Base-by-base conservation (phyloP, 2,888 invertebrate genomes). In the Plutella xylostella region DNA sequence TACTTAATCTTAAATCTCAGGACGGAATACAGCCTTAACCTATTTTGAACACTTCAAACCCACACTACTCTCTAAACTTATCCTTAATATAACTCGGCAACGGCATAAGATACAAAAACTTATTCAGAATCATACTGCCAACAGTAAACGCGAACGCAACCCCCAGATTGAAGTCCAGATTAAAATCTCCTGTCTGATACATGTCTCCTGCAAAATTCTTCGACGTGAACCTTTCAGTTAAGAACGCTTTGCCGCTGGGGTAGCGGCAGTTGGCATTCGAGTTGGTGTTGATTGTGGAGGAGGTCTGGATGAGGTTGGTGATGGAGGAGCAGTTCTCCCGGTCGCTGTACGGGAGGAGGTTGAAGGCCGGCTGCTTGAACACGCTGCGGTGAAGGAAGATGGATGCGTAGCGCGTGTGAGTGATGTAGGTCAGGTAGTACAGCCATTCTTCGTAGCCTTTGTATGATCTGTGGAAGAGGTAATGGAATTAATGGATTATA, bases 41-140 rank as follows among this genome's bases (percentile, higher is more conserved):
- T n/a, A n/a, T n/a, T n/a, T n/a, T n/a, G n/a, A n/a, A n/a, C n/a
- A n/a, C n/a, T n/a, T n/a, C 25, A 25, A 25, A 25, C 25, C 5
- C 5, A 9, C 33, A 42, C 39, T 49, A 80, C 62, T 93, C 92
- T 62, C 94, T 88, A 77, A 96, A 96, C 75, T 96, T 96, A 50
- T 92, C 91, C 60, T 93, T 92, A 12, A 96, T 87, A 63, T 91
- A 93, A 25, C 90, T 89, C 0, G 96, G 95, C 56, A 96, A 72
- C 0, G 96, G 96, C 56, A 96, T 86, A 37, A 95, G 76, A 72
- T 96, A 96, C 43, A 96, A 76, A 49, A 96, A 87, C 67, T 94
- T 90, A 66, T 96, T 96, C 4, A 95, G 86, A 39, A 94, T 86
- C 51, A 92, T 90, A 55, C 94, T 87, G 1, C 93, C 93, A 0